Evolutionary conservation across 2,113 vertebrate species (phyloP), one percentile per base, ranked within the genome.

Genomic region (Platichthys flesus): DNA sequence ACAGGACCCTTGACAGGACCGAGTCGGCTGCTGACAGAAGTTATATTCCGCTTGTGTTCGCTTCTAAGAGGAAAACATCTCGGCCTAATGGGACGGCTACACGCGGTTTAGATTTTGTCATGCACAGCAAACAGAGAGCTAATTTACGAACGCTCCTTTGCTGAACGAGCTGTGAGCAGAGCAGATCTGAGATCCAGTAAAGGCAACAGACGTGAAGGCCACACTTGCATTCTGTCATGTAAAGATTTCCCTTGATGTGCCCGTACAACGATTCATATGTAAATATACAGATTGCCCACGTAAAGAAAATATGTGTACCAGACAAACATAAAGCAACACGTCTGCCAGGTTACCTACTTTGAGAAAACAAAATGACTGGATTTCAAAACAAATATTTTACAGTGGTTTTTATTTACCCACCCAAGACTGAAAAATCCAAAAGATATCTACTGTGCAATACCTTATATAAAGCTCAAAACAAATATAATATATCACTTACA

Each of bases 1-100:
- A 76, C 55, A 66, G 35, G 21, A 26, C 7, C 37, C 26, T 18
- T 8, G 15, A 49, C 45, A 49, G 45, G 16, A 52, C 51, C 0
- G n/a, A 13, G 58, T 16, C 74, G 67, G 49, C 31, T 72, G 58
- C 60, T 58, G 24, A 69, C 71, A 57, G 61, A 67, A 45, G 42
- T 13, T 60, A 28, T 4, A 47, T 28, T 73, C 24, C 13, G n/a
- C 9, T 63, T 71, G 9, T 54, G 47, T 51, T 65, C 51, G 24
- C 37, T 35, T 64, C 47, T 7, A 51, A 51, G 13, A 31, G 51
- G 15, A 40, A 21, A 47, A 56, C 54, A 74, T 21, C 54, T 21
- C 54, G 9, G 58, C 57, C 35, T 26, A 54, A 65, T 69, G 55
- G 12, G 28, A 62, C 37, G 24, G 18, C 47, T 18, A 6, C 16